Base-by-base conservation (phyloP, 30 jellyfish, hydroid and myxozoan species). In the Nemopilema nomurai region DNA sequence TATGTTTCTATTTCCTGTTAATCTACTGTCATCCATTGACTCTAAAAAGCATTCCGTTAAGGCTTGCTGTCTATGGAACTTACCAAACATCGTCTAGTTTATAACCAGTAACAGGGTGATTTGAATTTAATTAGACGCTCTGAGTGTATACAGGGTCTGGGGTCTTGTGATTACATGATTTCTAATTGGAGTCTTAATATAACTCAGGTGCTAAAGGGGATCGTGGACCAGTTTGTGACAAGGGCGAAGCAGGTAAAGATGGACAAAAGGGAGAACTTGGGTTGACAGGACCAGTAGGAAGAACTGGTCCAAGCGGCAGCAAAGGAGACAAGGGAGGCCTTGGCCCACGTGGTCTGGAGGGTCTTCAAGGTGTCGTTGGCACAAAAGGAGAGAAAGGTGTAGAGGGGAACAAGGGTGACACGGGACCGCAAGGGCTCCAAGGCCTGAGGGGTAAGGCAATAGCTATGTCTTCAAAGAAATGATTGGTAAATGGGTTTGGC, bases 221-320 rank as follows among this genome's bases (percentile, higher is more conserved):
- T 1, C 87, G 88, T 21, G 97, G 97, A 32, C 93, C 97, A 19
- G 28, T 66, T 1, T 82, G 91, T 53, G 74, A 82, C 22, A 82
- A 82, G 28, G 97, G 97, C 28, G 92, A 88, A 24, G 90, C 97
- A 51, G 97, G 97, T 1, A 27, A 16, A 20, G 85, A 74, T 23
- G 97, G 97, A 22, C 30, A 23, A 57, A 74, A 84, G 71, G 97
- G 97, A 62, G 90, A 84, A 4, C 57, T 32, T 31, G 97, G 97
- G 26, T 84, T 22, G 8, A 32, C 25, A 19, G 97, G 97, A 7
- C 79, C 77, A n/a, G 52, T 57, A 9, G 97, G 96, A 4, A 71
- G 84, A 29, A 20, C 88, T 19, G 96, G 97, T 41, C 64, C 62
- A 0, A 26, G 24, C 62, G 96, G 96, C 20, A 53, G 0, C 62